These are phyloP conservation scores for Habropoda laboriosa DNA, from an alignment of 1,140 invertebrate species.

Conservation along the genomic window DNA sequence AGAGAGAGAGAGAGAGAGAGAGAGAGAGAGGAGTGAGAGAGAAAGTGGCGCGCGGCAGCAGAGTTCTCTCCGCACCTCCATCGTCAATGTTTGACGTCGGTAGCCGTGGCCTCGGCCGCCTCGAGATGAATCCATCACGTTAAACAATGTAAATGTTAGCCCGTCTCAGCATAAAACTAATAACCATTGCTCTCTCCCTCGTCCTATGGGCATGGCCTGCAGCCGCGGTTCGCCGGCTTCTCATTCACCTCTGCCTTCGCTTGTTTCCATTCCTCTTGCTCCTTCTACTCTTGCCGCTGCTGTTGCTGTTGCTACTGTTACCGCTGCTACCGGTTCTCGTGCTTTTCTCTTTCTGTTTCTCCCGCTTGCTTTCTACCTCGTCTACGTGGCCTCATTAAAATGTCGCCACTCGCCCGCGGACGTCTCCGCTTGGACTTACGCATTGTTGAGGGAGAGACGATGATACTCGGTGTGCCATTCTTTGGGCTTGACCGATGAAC, in stretches of 20 bases:
- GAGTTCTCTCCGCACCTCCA: slow-evolving; percentile 64
- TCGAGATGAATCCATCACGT: slow-evolving; percentile 80
- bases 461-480: slow-evolving; percentile 21
- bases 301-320: slow-evolving; percentile 6
- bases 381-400: slow-evolving; percentile 61
- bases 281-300: slow-evolving; percentile 3
- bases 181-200: slow-evolving; percentile 74
- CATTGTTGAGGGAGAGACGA: slow-evolving; percentile 35
- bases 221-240: slow-evolving; percentile 55
- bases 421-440: slow-evolving; percentile 46
- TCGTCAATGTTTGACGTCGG: slow-evolving; percentile 77
- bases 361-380: slow-evolving; percentile 32
- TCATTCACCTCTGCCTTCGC: slow-evolving; percentile 45
- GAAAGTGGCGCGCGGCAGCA: slow-evolving; percentile 46
- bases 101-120: slow-evolving; percentile 64
- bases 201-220: slow-evolving; percentile 55
- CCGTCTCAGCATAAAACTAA: slow-evolving; percentile 79
- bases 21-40: slow-evolving; percentile 17
- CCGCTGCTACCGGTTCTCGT: slow-evolving; percentile 2
- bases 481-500: slow-evolving; percentile 22
- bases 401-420: slow-evolving; percentile 50
- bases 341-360: slow-evolving; percentile 22
- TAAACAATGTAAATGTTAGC: slow-evolving; percentile 82
- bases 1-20: slow-evolving; percentile 3
- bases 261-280: slow-evolving; percentile 30